Conservation (phyloP, 2,888 invertebrate species). For the Tipula confusa region DNA sequence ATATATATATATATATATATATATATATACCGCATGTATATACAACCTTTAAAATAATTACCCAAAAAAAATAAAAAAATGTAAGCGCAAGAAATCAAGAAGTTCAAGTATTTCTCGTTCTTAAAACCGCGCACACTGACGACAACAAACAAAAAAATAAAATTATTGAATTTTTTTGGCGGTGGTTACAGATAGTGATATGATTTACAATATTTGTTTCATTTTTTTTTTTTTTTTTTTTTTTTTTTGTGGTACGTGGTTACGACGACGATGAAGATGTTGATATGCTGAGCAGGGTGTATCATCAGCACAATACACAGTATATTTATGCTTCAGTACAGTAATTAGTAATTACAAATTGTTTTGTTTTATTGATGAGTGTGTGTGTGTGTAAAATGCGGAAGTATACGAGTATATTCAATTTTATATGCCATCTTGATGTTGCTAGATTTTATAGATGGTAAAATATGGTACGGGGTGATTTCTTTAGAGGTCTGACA, state of each 20-base stretch:
- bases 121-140: not conserved
- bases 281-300: not conserved
- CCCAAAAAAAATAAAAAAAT: not conserved
- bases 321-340: constrained; percentile 13
- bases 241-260: too few relatives aligned
- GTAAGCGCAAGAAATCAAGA: not conserved
- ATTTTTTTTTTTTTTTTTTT: too few relatives aligned
- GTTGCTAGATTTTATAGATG: too few relatives aligned
- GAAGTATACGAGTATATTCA: too few relatives aligned
- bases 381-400: not conserved
- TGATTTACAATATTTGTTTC: not conserved
- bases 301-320: not conserved
- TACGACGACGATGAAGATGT: not conserved
- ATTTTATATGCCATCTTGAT: too few relatives aligned
- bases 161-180: not conserved
- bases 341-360: not conserved
- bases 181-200: constrained; percentile 1
- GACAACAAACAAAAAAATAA: not conserved
- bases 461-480: too few relatives aligned
- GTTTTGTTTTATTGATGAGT: not conserved
- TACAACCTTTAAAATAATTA: constrained; percentile 7
- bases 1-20: not conserved
- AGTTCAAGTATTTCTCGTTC: constrained; percentile 20
- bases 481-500: too few relatives aligned
- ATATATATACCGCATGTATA: not conserved